A percentile compares a stretch with the other conserved stretches of the same genome.
Evolutionary conservation across 2,113 vertebrate species (phyloP).

Genomic region (Sprattus sprattus): DNA sequence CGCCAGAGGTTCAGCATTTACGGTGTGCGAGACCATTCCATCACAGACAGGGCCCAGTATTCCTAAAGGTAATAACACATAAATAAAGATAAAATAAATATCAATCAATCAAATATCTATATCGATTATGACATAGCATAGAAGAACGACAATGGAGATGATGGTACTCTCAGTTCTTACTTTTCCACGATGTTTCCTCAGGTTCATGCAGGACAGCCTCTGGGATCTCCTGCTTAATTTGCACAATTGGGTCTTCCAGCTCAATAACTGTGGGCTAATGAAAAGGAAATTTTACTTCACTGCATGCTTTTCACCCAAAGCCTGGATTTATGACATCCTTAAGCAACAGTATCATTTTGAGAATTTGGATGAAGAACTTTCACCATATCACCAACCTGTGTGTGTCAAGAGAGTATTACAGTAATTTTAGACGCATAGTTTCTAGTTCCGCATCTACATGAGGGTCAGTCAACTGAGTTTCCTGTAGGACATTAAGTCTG

Average conservation of each 20-base stretch:
- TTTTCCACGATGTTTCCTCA: background rate
- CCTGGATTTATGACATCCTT: background rate
- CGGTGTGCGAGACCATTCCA: conserved; percentile 1
- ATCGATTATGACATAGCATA: background rate
- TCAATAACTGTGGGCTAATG: background rate
- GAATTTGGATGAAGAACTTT: too few species aligned
- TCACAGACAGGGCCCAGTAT: background rate
- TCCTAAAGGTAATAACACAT: background rate
- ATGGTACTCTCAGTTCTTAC: background rate
- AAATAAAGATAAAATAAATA: background rate
- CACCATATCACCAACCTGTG: too few species aligned
- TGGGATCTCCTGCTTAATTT: background rate
- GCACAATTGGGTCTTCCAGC: background rate
- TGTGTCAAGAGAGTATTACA: too few species aligned
- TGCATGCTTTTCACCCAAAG: background rate
- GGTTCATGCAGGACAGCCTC: background rate
- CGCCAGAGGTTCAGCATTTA: conserved; percentile 25
- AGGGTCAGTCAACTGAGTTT: too few species aligned
- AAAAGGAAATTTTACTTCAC: background rate
- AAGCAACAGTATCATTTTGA: too few species aligned
- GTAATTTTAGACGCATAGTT: too few species aligned
- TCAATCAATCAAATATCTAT: background rate
- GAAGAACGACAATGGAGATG: background rate
- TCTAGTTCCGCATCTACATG: too few species aligned
- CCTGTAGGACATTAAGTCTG: too few species aligned